Conservation (phyloP, 2,797 vertebrate genomes). For the Poeciliopsis presidionis region DNA sequence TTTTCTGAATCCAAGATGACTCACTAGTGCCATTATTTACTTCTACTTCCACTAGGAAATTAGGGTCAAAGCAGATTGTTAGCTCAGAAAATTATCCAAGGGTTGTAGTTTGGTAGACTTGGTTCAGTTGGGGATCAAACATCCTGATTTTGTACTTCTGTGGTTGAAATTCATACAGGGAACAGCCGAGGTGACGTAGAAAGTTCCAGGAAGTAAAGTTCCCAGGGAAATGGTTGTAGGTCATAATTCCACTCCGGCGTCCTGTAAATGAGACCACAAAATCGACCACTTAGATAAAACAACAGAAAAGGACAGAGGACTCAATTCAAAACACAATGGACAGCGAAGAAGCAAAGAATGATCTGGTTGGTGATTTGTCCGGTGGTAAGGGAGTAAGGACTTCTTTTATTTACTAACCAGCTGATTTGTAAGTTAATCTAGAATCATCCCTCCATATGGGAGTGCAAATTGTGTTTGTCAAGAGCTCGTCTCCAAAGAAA, state of each 20-base stretch:
- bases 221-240: background rate
- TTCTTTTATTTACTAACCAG: background rate
- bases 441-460: background rate
- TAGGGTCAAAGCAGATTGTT: background rate
- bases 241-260: background rate
- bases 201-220: background rate
- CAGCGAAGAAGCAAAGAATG: background rate
- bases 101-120: no score
- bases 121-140: background rate
- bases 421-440: background rate
- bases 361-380: background rate
- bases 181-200: background rate
- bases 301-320: background rate
- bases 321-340: background rate
- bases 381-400: background rate
- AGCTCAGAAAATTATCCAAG: no score
- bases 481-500: background rate
- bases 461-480: background rate
- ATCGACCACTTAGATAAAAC: background rate
- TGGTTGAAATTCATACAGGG: background rate
- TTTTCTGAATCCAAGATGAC: background rate
- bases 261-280: background rate
- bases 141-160: background rate
- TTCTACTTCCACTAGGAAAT: background rate
- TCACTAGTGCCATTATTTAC: background rate